Evolutionary conservation across 2,797 vertebrate genomes (phyloP).

Genomic region (Phoxinus dragarum): DNA sequence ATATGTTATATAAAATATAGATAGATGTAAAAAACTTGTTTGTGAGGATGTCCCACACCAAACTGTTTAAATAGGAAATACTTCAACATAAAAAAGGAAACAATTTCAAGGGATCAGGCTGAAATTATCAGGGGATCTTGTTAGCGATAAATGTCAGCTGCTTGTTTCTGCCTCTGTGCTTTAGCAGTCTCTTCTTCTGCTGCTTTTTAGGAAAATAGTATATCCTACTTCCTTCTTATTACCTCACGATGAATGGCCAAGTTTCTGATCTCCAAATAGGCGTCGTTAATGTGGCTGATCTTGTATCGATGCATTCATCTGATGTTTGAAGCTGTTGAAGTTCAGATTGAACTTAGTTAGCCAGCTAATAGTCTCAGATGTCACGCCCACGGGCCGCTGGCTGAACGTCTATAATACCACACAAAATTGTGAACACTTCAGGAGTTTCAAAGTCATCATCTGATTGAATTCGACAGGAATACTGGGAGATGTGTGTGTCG

Average conservation of each 20-base stretch:
- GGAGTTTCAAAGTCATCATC: no score
- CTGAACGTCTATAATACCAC: no score
- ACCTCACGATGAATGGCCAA: background rate
- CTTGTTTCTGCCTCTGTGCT: constrained; percentile 11
- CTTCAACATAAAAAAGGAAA: background rate
- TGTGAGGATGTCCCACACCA: background rate
- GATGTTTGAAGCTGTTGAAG: background rate
- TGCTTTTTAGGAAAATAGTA: background rate
- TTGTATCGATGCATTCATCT: background rate
- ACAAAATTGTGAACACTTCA: no score
- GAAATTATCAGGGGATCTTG: constrained; percentile 5
- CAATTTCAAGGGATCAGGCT: background rate
- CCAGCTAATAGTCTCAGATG: background rate
- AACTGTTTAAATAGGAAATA: background rate
- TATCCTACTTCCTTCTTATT: background rate
- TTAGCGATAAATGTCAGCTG: constrained; percentile 1
- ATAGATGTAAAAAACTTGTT: background rate
- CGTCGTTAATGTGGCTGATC: background rate
- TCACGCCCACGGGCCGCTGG: no score
- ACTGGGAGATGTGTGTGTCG: no score
- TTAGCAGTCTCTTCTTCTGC: background rate
- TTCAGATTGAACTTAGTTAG: background rate
- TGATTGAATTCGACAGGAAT: no score
- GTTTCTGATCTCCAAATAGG: background rate
- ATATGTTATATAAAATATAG: background rate